phyloP scores from a whole-genome alignment of 2,888 invertebrate species.

The Ectobius pallidus region DNA sequence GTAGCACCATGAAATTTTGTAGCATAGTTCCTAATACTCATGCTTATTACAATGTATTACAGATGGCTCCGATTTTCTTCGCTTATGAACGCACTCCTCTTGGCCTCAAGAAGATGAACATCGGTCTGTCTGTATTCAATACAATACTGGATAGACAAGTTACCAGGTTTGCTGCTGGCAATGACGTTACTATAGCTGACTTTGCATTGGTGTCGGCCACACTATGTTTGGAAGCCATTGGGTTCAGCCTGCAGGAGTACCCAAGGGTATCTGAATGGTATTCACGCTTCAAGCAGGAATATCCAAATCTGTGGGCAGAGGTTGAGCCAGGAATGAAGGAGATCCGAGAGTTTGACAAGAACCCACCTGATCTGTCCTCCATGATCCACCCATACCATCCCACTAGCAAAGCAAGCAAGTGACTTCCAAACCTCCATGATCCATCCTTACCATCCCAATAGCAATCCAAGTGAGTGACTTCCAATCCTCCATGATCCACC shows the following conservation, averaged over 20 bases:
- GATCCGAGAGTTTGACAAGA: slow-evolving; percentile 68
- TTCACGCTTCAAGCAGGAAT: slow-evolving; percentile 67
- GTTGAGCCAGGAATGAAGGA: slow-evolving; percentile 72
- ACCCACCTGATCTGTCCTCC: slow-evolving; percentile 73
- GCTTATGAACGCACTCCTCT: slow-evolving; percentile 72
- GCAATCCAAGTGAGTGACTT: too few relatives aligned
- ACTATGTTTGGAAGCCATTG: slow-evolving; percentile 74
- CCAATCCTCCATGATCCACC: slow-evolving; percentile 72
- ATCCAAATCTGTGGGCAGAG: slow-evolving; percentile 74
- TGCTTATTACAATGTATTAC: too few relatives aligned
- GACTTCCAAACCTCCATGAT: slow-evolving; percentile 68
- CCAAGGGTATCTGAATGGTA: slow-evolving; percentile 70
- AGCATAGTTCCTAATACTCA: too few relatives aligned
- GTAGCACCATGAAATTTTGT: too few relatives aligned
- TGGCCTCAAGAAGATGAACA: slow-evolving; percentile 70
- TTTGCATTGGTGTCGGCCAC: slow-evolving; percentile 73
- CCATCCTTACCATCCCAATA: slow-evolving; percentile 73
- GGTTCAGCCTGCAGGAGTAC: slow-evolving; percentile 68
- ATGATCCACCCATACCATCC: slow-evolving; percentile 79
- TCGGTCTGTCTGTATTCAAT: slow-evolving; percentile 69
- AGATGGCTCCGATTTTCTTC: slow-evolving; percentile 80
- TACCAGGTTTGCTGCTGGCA: slow-evolving; percentile 69
- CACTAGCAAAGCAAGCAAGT: slow-evolving; percentile 51
- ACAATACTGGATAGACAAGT: slow-evolving; percentile 67
- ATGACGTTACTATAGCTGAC: slow-evolving; percentile 78